A percentile compares a stretch with the other conserved stretches of the same genome.
These are phyloP conservation scores for Cheilosia vulpina DNA, from an alignment of 2,888 invertebrate species.

Conservation along the genomic window DNA sequence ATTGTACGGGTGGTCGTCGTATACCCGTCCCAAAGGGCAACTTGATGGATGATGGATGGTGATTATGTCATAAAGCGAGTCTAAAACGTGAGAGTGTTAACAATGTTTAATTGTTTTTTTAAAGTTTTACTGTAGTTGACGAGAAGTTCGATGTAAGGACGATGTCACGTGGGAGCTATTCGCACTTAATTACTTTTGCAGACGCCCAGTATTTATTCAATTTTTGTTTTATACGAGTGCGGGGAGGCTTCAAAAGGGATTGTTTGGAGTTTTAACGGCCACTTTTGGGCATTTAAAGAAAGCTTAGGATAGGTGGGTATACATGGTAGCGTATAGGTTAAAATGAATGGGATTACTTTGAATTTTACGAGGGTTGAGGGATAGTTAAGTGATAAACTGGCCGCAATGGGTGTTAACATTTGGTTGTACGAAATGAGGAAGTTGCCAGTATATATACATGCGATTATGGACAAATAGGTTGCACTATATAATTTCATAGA, in stretches of 20 bases:
- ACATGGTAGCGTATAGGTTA: slow-evolving; percentile 14
- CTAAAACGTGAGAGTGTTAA: slow-evolving; percentile 57
- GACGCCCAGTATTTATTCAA: slow-evolving; percentile 12
- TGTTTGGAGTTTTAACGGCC: slow-evolving; percentile 22
- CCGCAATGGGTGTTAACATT: not conserved
- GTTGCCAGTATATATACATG: not conserved
- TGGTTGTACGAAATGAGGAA: not conserved
- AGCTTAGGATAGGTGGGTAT: not conserved
- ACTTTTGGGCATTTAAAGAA: slow-evolving; percentile 22
- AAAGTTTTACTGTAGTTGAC: slow-evolving; percentile 65
- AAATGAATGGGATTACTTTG: slow-evolving; percentile 1
- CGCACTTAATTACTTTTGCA: slow-evolving; percentile 39
- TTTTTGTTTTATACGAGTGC: not conserved
- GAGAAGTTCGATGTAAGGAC: slow-evolving; percentile 21
- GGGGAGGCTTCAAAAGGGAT: not conserved
- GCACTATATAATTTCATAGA: too few relatives aligned
- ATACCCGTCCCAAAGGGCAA: not conserved
- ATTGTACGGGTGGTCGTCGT: slow-evolving; percentile 13
- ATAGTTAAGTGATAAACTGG: not conserved
- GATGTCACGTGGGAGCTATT: slow-evolving; percentile 36
- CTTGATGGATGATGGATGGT: slow-evolving; percentile 39
- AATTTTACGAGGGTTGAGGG: slow-evolving; percentile 6
- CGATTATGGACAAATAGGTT: too few relatives aligned
- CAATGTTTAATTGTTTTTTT: slow-evolving; percentile 70
- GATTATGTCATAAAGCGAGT: slow-evolving; percentile 43